phyloP scores from a whole-genome alignment of 2,797 vertebrate species.

The Myripristis murdjan region DNA sequence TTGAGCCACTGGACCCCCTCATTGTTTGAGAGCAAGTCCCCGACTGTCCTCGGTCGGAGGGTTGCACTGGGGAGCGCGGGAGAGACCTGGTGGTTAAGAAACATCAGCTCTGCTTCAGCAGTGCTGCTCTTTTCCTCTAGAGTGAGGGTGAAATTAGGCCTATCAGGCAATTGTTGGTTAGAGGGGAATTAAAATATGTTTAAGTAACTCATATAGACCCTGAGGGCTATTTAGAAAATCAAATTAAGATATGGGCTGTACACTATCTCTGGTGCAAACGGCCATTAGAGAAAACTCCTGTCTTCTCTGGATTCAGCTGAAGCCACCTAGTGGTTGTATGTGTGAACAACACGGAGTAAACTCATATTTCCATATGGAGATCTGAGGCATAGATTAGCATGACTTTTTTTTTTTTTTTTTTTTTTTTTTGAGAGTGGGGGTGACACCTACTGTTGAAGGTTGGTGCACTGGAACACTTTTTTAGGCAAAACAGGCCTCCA shows the following conservation, averaged over 20 bases:
- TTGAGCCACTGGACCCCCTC: constrained; percentile 46
- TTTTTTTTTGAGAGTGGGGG: not conserved
- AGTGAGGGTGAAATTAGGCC: not conserved
- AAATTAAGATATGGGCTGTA: not conserved
- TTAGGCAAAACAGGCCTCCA: constrained; percentile 12
- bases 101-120: not conserved
- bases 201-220: constrained; percentile 12
- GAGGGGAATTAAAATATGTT: constrained; percentile 20
- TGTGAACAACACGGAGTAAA: not conserved
- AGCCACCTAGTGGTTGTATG: constrained; percentile 24
- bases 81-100: not conserved
- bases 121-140: not conserved
- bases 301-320: not conserved
- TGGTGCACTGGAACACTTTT: constrained; percentile 2
- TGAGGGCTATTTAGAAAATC: constrained; percentile 7
- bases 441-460: constrained; percentile 37
- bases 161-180: not conserved
- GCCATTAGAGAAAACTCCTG: not conserved
- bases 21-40: constrained; percentile 63
- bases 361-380: not conserved
- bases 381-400: not conserved
- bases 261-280: not conserved
- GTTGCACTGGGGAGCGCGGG: not conserved
- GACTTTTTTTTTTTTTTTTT: too few species aligned
- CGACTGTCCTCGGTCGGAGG: constrained; percentile 52